phyloP scores from a whole-genome alignment of 2,113 vertebrate genomes.

The Benitochromis conjunctus region DNA sequence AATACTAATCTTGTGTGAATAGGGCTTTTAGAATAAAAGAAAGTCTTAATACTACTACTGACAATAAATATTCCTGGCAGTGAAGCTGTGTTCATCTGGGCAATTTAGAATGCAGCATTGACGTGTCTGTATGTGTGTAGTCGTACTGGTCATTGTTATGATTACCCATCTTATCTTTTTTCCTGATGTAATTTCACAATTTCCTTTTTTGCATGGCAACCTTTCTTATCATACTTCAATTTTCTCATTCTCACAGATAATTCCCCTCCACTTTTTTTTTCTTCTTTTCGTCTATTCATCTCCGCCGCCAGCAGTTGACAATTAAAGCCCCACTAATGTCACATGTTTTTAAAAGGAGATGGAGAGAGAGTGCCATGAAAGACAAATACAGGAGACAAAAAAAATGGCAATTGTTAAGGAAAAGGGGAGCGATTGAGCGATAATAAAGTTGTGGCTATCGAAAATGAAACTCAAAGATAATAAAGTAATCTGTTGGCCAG shows the following conservation, averaged over 20 bases:
- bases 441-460: slow-evolving; percentile 40
- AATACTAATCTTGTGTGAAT: background rate
- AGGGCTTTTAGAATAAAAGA: background rate
- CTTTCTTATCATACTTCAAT: background rate
- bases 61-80: background rate
- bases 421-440: slow-evolving; percentile 7
- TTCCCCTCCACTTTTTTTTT: background rate
- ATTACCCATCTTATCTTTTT: background rate
- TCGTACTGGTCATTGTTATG: background rate
- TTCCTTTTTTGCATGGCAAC: background rate
- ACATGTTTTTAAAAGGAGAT: background rate
- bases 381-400: background rate
- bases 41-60: background rate
- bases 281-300: background rate
- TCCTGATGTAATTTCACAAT: background rate
- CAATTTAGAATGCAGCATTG: background rate
- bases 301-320: background rate
- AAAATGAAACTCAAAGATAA: slow-evolving; percentile 53
- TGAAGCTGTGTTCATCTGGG: background rate
- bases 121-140: background rate
- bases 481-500: slow-evolving; percentile 37
- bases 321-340: slow-evolving; percentile 21
- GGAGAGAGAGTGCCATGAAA: background rate
- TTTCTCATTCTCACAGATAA: background rate
- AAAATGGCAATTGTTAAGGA: slow-evolving; percentile 6